Evolutionary conservation across 2,888 invertebrate genomes (phyloP).

Genomic region (Pseudococcus viburni): DNA sequence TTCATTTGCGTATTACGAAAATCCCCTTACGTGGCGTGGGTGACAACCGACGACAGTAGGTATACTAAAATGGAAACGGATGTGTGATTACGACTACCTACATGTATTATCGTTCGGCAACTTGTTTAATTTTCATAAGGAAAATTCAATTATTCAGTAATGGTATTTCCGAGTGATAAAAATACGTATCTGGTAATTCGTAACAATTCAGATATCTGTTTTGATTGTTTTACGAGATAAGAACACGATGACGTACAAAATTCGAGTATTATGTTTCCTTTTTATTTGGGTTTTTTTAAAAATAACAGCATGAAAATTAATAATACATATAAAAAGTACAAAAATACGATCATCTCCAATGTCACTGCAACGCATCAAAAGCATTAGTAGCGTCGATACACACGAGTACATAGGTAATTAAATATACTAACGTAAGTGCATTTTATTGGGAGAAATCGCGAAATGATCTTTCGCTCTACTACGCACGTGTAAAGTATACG

Average conservation of each 20-base stretch:
- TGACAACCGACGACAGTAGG: neutral
- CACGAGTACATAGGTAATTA: conserved; percentile 1
- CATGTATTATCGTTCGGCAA: too few species aligned
- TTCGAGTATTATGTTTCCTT: neutral
- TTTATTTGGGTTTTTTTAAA: neutral
- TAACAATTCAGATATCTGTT: too few species aligned
- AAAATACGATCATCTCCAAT: conserved; percentile 15
- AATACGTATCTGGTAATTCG: too few species aligned
- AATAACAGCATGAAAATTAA: conserved; percentile 48
- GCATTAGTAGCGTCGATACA: conserved; percentile 6
- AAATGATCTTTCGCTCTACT: neutral
- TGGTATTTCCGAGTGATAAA: too few species aligned
- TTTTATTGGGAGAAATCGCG: neutral
- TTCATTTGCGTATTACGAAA: neutral
- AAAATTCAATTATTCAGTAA: too few species aligned
- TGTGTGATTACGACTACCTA: neutral
- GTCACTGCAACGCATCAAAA: conserved; percentile 2
- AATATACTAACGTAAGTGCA: neutral
- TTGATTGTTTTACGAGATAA: too few species aligned
- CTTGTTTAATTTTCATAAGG: too few species aligned
- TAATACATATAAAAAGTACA: conserved; percentile 40
- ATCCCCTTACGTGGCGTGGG: neutral
- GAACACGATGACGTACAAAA: neutral
- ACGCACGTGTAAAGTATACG: neutral
- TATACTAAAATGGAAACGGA: neutral